Conservation (phyloP, 1,140 invertebrate genomes). For the Brachionus rubens region DNA sequence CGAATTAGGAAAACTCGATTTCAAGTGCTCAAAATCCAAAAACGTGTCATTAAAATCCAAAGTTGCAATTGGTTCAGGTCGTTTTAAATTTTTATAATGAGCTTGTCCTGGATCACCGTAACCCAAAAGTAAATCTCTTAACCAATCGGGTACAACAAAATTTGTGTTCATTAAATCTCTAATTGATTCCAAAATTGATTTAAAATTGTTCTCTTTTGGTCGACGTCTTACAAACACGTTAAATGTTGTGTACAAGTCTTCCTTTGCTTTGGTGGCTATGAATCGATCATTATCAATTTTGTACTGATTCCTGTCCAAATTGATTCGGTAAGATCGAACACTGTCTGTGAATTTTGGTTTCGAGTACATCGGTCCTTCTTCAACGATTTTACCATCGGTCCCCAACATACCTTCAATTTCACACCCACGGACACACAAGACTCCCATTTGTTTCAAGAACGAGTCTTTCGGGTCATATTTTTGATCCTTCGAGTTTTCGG, state of each 20-base stretch:
- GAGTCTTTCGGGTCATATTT: slow-evolving; percentile 58
- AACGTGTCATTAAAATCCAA: slow-evolving; percentile 99
- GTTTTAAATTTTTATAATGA: slow-evolving; percentile 76
- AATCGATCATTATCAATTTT: slow-evolving; percentile 75
- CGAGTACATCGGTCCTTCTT: neutral
- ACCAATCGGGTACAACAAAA: slow-evolving; percentile 97
- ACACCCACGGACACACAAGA: slow-evolving; percentile 88
- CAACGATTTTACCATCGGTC: slow-evolving; percentile 76
- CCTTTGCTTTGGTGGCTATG: slow-evolving; percentile 61
- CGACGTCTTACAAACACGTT: slow-evolving; percentile 94
- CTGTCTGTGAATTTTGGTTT: neutral
- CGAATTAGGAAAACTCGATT: slow-evolving; percentile 78
- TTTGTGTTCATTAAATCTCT: slow-evolving; percentile 97
- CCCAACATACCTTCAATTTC: slow-evolving; percentile 99
- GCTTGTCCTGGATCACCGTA: slow-evolving; percentile 94
- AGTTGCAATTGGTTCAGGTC: slow-evolving; percentile 62
- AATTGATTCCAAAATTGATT: slow-evolving; percentile 96
- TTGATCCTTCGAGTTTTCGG: slow-evolving; percentile 72
- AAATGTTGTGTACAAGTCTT: slow-evolving; percentile 93
- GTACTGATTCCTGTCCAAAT: slow-evolving; percentile 94
- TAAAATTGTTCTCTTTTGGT: slow-evolving; percentile 98
- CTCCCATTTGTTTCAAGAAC: slow-evolving; percentile 72
- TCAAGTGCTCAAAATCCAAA: slow-evolving; percentile 81
- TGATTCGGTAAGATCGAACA: slow-evolving; percentile 84
- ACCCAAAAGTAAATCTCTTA: slow-evolving; percentile 93